Conservation (phyloP, 2,797 vertebrate genomes). For the Chanos chanos region DNA sequence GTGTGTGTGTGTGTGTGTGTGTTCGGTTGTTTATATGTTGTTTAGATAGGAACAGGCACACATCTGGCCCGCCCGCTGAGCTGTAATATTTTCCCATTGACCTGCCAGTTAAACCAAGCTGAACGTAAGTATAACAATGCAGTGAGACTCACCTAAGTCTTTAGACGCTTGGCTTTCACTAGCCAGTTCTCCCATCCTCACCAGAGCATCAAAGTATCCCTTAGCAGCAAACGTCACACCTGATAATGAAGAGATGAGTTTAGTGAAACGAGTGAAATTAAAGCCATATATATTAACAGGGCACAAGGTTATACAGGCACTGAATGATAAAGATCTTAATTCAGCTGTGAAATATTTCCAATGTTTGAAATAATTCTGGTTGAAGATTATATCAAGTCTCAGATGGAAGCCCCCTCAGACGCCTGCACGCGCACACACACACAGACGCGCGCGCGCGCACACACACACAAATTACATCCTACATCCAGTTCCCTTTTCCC, state of each 20-base stretch:
- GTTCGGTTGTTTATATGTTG: not conserved
- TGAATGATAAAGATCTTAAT: too few relatives aligned
- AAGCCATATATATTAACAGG: too few relatives aligned
- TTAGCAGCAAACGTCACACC: slow-evolving; percentile 97
- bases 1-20: too few relatives aligned
- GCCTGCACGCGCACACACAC: not conserved
- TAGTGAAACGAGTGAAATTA: not conserved
- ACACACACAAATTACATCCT: not conserved
- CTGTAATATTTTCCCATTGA: too few relatives aligned
- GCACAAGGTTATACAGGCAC: too few relatives aligned
- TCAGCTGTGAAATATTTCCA: too few relatives aligned
- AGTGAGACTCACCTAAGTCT: slow-evolving; percentile 85
- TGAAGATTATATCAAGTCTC: too few relatives aligned
- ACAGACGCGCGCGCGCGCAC: not conserved
- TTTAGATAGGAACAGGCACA: not conserved
- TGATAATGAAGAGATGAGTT: slow-evolving; percentile 49
- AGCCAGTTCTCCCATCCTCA: slow-evolving; percentile 98
- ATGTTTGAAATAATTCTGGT: too few relatives aligned
- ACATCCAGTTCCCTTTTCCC: slow-evolving; percentile 30
- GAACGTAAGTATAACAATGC: not conserved
- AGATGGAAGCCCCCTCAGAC: slow-evolving; percentile 11
- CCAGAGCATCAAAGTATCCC: slow-evolving; percentile 96
- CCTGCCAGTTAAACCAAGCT: not conserved
- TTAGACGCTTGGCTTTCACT: slow-evolving; percentile 98
- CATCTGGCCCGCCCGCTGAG: not conserved